Percentiles rank a stretch among this genome's conserved stretches.
These are phyloP conservation scores for Oedothorax gibbosus DNA, from an alignment of 1,140 invertebrate genomes.

Conservation along the genomic window DNA sequence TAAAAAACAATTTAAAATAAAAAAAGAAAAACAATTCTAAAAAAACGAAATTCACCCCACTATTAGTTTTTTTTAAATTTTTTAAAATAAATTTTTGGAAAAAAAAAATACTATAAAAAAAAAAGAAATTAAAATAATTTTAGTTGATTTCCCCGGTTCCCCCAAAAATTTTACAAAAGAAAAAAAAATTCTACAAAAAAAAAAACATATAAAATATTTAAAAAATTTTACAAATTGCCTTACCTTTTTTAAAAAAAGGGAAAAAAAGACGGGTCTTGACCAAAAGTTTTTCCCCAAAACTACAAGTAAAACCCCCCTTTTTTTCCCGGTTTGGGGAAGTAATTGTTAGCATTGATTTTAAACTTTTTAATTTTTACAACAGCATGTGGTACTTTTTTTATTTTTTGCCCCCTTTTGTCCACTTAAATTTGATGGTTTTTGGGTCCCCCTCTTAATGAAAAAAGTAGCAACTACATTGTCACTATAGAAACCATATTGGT, in stretches of 20 bases:
- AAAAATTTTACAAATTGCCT: neutral
- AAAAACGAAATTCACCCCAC: too few relatives aligned
- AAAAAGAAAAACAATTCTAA: too few relatives aligned
- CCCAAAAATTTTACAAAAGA: too few relatives aligned
- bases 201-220: neutral
- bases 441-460: constrained; percentile 1
- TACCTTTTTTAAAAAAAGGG: constrained; percentile 63
- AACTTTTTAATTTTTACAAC: constrained; percentile 6
- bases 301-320: constrained; percentile 64
- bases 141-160: too few relatives aligned
- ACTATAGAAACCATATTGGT: constrained; percentile 34
- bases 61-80: too few relatives aligned
- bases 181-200: neutral
- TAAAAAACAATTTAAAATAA: too few relatives aligned
- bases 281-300: constrained; percentile 63
- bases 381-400: constrained; percentile 16
- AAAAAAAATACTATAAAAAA: too few relatives aligned
- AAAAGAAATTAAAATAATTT: too few relatives aligned
- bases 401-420: constrained; percentile 21
- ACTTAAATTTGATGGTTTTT: constrained; percentile 34
- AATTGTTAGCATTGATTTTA: constrained; percentile 24
- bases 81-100: too few relatives aligned
- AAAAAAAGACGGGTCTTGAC: constrained; percentile 61
- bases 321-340: constrained; percentile 12
- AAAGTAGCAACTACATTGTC: constrained; percentile 34